phyloP scores from a whole-genome alignment of 2,888 invertebrate genomes.

The Acrocyrtus sp. region DNA sequence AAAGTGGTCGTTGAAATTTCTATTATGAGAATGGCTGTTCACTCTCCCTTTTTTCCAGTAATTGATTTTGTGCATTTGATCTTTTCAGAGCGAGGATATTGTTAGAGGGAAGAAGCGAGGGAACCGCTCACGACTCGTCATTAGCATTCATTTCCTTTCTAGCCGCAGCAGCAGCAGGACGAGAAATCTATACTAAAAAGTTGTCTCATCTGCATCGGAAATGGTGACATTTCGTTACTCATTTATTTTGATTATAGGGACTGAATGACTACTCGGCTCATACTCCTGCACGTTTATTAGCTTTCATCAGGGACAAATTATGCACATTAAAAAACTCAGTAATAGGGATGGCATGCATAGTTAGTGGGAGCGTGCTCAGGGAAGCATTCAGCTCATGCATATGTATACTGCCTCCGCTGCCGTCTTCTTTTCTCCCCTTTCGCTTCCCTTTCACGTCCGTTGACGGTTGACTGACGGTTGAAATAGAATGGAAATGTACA shows the following conservation, averaged over 20 bases:
- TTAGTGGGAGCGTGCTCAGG: background rate
- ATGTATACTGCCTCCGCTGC: too few relatives aligned
- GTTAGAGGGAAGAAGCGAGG: background rate
- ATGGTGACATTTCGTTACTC: constrained; percentile 32
- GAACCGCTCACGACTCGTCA: background rate
- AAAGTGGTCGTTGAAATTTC: too few relatives aligned
- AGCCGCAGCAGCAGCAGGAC: too few relatives aligned
- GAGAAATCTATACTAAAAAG: too few relatives aligned
- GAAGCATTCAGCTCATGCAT: too few relatives aligned
- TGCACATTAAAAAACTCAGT: background rate
- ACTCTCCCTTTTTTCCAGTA: background rate
- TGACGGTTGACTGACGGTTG: too few relatives aligned
- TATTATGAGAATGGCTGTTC: too few relatives aligned
- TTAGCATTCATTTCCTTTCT: constrained; percentile 14
- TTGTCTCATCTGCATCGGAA: constrained; percentile 27
- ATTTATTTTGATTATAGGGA: constrained; percentile 41
- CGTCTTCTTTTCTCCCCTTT: too few relatives aligned
- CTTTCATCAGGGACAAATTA: constrained; percentile 11
- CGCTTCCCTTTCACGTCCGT: too few relatives aligned
- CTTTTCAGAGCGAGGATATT: background rate
- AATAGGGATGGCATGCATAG: too few relatives aligned
- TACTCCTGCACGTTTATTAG: constrained; percentile 2
- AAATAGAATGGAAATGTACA: too few relatives aligned
- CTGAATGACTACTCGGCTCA: constrained; percentile 27
- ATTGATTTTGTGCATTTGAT: constrained; percentile 22